Evolutionary conservation across 2,797 vertebrate species (phyloP).

Genomic region (Eulemur albifrons): DNA sequence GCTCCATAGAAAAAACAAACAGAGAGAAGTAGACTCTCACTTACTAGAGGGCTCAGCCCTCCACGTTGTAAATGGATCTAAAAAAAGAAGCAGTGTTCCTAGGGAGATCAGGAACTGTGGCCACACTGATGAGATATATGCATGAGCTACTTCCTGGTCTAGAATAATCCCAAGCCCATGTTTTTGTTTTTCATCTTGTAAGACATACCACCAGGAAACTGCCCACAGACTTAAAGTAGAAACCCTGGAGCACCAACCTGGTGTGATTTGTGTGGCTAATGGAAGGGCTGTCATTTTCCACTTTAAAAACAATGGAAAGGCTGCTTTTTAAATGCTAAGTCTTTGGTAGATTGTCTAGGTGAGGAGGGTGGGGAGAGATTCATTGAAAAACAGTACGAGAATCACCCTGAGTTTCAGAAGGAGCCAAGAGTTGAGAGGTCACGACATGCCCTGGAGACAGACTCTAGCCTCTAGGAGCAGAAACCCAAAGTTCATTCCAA

Average conservation of each 20-base stretch:
- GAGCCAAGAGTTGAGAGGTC: too few relatives aligned
- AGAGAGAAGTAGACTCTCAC: fast-evolving
- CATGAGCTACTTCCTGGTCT: neutral
- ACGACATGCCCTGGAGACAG: fast-evolving
- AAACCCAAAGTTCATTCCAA: neutral
- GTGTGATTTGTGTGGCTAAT: neutral
- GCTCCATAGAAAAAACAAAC: fast-evolving
- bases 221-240: neutral
- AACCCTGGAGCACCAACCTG: neutral
- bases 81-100: neutral
- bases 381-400: fast-evolving
- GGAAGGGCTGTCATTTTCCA: neutral
- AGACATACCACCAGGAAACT: neutral
- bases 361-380: fast-evolving
- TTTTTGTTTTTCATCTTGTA: neutral
- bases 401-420: neutral
- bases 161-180: fast-evolving
- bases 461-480: fast-evolving
- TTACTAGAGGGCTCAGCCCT: neutral
- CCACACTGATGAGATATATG: fast-evolving
- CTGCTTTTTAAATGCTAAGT: neutral
- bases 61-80: fast-evolving
- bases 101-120: fast-evolving
- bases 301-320: neutral
- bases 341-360: neutral